Conservation (phyloP, 2,888 invertebrate genomes). For the Eugnorisma glareosa region DNA sequence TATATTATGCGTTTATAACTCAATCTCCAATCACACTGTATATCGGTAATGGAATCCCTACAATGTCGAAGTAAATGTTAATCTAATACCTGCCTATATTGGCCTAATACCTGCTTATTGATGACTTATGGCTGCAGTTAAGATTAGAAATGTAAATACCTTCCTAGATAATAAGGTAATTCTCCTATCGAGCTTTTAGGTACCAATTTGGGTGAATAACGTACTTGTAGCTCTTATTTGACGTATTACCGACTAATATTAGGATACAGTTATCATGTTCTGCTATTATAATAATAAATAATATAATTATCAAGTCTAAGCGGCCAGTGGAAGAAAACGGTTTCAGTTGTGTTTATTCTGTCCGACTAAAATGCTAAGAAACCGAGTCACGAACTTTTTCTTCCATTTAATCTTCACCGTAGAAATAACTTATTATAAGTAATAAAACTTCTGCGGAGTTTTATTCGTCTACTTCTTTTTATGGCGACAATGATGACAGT, state of each 20-base stretch:
- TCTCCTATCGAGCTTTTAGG: constrained; percentile 6
- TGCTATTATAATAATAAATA: background rate
- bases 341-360: constrained; percentile 21
- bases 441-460: constrained; percentile 41
- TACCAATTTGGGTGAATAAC: background rate
- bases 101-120: background rate
- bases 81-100: no score
- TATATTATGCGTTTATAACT: background rate
- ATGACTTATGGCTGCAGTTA: constrained; percentile 14
- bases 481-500: constrained; percentile 34
- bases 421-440: constrained; percentile 38
- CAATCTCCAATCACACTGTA: background rate
- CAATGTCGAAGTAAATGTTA: background rate
- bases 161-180: constrained; percentile 1
- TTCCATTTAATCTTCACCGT: constrained; percentile 23
- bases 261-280: background rate
- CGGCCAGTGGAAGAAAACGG: constrained; percentile 11
- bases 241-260: background rate
- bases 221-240: background rate
- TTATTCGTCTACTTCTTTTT: constrained; percentile 29
- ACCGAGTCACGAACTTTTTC: constrained; percentile 18
- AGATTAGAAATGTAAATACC: constrained; percentile 1
- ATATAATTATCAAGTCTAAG: background rate
- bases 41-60: constrained; percentile 2
- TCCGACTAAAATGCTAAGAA: constrained; percentile 24